These are phyloP conservation scores for Stenotaenia linearis DNA, from an alignment of 2,888 invertebrate genomes.

Conservation along the genomic window DNA sequence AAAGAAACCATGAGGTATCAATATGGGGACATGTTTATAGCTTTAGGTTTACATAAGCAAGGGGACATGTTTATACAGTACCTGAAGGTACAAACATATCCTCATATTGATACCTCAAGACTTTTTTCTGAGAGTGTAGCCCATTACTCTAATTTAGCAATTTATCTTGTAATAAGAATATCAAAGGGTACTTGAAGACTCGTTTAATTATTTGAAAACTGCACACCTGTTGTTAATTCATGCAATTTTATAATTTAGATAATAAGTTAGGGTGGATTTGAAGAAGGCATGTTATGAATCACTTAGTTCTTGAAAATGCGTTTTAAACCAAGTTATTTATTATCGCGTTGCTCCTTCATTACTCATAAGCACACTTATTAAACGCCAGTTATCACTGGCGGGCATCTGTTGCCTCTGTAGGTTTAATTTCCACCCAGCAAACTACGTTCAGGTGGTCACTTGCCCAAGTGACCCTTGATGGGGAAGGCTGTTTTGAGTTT, in stretches of 20 bases:
- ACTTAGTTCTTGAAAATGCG: background rate
- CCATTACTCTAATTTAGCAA: background rate
- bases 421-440: constrained; percentile 4
- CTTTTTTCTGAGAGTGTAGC: too few relatives aligned
- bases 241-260: background rate
- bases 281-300: constrained; percentile 3
- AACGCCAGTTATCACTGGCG: constrained; percentile 9
- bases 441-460: background rate
- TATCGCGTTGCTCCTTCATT: constrained; percentile 9
- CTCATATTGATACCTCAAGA: too few relatives aligned
- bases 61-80: too few relatives aligned
- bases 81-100: too few relatives aligned
- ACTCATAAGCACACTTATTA: constrained; percentile 9
- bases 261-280: background rate
- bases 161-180: background rate
- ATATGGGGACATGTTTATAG: too few relatives aligned
- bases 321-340: constrained; percentile 9
- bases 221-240: background rate
- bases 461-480: background rate
- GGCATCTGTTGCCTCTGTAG: constrained; percentile 9
- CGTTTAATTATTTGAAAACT: background rate
- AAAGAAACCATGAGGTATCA: too few relatives aligned
- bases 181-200: background rate
- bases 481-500: background rate
- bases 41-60: too few relatives aligned